Evolutionary conservation across 2,888 invertebrate species (phyloP), one percentile per base, ranked within the genome.

Genomic region (Scaptomyza tumidula): DNA sequence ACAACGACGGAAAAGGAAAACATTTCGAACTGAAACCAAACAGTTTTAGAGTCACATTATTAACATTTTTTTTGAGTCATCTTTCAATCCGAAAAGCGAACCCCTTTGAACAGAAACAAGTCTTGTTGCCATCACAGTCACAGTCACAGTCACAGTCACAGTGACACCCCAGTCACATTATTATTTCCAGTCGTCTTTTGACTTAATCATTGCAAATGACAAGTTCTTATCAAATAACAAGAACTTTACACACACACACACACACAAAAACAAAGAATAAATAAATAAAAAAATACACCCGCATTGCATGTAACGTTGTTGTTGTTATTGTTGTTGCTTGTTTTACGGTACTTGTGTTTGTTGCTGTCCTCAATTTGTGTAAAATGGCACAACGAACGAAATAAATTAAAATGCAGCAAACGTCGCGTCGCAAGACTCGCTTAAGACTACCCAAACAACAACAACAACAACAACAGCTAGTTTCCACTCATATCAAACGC

Each of bases 321-420:
- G 50, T 33, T 52, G 13, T 33, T 37, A 54, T 39, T 54, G 14
- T 14, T 49, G 41, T 58, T 66, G 66, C 60, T 81, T 45, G 14
- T 65, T 62, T 19, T 19, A 33, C 61, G 35, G 55, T 53, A 57
- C 39, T 48, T 64, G 57, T 39, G 67, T 56, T 41, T 69, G 67
- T 58, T 66, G 66, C 60, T 81, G 86, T 80, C 78, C 88, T 88
- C 86, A 88, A 86, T 84, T 86, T 73, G 86, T 78, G 84, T 80
- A 83, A 84, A 84, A 84, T 83, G 86, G 83, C 88, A 83, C 83
- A 83, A 66, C 83, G 70, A 83, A 66, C 83, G 70, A 86, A 82
- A 86, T 86, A 86, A 84, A 88, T 84, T 83, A 88, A 84, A 88
- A 82, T 83, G 83, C 83, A 83, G 69, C 70, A 66, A 69, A 70